Evolutionary conservation across 2,888 invertebrate genomes (phyloP), one percentile per base, ranked within the genome.

Genomic region (Dicranocentrus wangi): DNA sequence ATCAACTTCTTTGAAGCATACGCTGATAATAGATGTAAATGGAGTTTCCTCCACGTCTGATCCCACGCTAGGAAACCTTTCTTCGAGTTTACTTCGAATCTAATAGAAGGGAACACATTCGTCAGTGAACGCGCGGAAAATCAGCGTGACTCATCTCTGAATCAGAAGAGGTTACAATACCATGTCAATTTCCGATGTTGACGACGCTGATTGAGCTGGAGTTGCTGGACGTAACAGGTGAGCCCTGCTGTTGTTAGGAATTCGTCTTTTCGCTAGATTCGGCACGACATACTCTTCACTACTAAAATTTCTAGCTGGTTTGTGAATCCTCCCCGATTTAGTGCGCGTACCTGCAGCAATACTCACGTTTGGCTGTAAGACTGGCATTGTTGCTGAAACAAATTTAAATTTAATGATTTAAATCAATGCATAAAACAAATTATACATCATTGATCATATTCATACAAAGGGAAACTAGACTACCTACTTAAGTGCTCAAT

Each of bases 261-360:
- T 73, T 17, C 80, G 21, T 32, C 72, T 42, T 39, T 80, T 80
- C n/a, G 47, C 28, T n/a, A 80, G 32, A 15, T 25, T 39, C 1
- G 80, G 80, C 1, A 80, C 80, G 21, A 80, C 80, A 19, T 80
- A 80, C 1, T 80, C 80, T 27, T 80, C 80, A 66, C 68, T 80
- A 17, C 19, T 72, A 21, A 80, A 80, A 60, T 80, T 80, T 27
- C 72, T 66, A 2, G 80, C 61, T 19, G 80, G 80, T 27, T 80
- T 80, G n/a, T 72, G 80, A 42, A 80, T 80, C 47, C 80, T 43
- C 15, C 80, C 80, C n/a, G 80, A 80, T 28, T 80, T 80, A 2
- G 71, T 80, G 10, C 80, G 23, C n/a, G 72, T 80, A 0, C 71
- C 79, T 53, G 23, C 43, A 5, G 21, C 25, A 15, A 79, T 43